A percentile compares a stretch with the other conserved stretches of the same genome.
Evolutionary conservation across 2,888 invertebrate species (phyloP).

Genomic region (Scaptomyza reducta): DNA sequence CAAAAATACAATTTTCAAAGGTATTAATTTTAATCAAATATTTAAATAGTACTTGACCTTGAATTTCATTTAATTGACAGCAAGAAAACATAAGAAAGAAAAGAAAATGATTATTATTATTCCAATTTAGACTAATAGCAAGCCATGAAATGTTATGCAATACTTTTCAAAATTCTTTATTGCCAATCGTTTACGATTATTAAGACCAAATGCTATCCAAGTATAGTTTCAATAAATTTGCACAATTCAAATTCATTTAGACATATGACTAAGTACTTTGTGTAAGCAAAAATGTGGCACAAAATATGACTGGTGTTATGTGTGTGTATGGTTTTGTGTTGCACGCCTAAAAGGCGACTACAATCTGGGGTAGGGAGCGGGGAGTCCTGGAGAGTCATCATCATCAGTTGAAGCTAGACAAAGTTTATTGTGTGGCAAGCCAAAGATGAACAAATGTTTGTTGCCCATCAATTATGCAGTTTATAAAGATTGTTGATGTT

Average conservation of each 20-base stretch:
- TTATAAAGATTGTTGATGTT: neutral
- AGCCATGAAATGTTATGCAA: neutral
- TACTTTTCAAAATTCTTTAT: neutral
- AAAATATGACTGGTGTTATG: neutral
- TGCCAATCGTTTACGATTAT: neutral
- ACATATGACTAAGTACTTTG: neutral
- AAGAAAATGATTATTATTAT: neutral
- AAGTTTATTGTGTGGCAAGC: constrained; percentile 19
- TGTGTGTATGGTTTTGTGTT: neutral
- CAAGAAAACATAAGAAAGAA: no score
- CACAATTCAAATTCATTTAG: neutral
- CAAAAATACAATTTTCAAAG: no score
- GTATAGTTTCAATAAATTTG: neutral
- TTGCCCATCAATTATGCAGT: constrained; percentile 26
- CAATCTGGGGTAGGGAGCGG: constrained; percentile 13
- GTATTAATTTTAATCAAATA: no score
- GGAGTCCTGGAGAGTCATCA: neutral
- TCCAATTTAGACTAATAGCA: no score
- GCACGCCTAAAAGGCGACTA: constrained; percentile 44
- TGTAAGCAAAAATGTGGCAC: constrained; percentile 23
- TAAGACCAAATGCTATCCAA: neutral
- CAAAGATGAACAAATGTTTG: constrained; percentile 20
- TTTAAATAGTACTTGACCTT: neutral
- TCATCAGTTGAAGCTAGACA: constrained; percentile 1
- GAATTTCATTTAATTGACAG: neutral